Conservation (phyloP, 2,888 invertebrate species). For the Balanococcus diminutus region DNA sequence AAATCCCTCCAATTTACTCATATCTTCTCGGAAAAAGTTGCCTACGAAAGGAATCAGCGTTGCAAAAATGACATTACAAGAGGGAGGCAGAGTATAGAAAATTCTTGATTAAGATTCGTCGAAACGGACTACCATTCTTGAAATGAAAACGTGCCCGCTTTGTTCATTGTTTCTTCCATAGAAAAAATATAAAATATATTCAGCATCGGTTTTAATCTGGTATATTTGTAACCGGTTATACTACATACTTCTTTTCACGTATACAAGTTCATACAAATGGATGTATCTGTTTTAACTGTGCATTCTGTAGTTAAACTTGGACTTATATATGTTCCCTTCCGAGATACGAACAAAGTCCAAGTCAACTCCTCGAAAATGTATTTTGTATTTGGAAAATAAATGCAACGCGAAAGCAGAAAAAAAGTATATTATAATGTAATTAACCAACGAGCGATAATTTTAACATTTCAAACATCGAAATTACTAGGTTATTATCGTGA, state of each 20-base stretch:
- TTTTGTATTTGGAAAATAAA: background rate
- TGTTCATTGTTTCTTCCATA: slow-evolving; percentile 11
- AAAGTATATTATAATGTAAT: background rate
- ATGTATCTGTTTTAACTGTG: slow-evolving; percentile 4
- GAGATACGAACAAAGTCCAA: background rate
- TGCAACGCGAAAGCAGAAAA: background rate
- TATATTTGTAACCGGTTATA: slow-evolving; percentile 25
- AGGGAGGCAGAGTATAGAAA: background rate
- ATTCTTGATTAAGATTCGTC: background rate
- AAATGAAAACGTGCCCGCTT: slow-evolving; percentile 2
- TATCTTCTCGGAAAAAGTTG: too few relatives aligned
- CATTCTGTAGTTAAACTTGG: too few relatives aligned
- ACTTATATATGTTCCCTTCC: background rate
- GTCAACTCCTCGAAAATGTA: background rate
- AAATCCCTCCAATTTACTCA: too few relatives aligned
- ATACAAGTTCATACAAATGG: slow-evolving; percentile 15
- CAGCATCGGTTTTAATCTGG: slow-evolving; percentile 27
- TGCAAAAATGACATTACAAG: too few relatives aligned
- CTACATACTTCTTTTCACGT: slow-evolving; percentile 28
- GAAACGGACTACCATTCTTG: slow-evolving; percentile 2
- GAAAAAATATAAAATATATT: slow-evolving; percentile 30
- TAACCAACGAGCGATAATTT: background rate
- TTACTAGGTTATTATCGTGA: slow-evolving; percentile 9
- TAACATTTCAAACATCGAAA: background rate
- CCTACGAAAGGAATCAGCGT: too few relatives aligned